Evolutionary conservation across 2,113 vertebrate genomes (phyloP).

Genomic region (Protomyctophum bolini): DNA sequence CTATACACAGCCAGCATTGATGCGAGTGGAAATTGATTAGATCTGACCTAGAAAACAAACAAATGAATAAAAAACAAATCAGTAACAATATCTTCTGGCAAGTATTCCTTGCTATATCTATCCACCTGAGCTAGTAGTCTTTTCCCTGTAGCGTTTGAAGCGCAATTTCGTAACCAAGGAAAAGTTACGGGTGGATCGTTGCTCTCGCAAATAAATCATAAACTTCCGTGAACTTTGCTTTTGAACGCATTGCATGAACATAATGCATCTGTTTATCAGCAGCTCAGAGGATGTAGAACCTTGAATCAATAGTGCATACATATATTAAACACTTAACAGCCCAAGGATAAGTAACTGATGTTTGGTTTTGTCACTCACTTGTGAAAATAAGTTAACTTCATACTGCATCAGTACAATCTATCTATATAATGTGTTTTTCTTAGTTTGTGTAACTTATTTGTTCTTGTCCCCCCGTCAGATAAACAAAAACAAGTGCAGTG

Average conservation of each 20-base stretch:
- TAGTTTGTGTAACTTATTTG: too few relatives aligned
- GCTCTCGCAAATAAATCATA: conserved; percentile 2
- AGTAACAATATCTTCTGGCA: conserved; percentile 29
- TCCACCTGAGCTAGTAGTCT: conserved; percentile 12
- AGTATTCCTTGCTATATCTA: background rate
- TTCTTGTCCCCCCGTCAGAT: too few relatives aligned
- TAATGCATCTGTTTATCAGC: background rate
- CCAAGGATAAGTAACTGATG: background rate
- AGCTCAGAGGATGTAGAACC: background rate
- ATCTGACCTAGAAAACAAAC: conserved; percentile 47
- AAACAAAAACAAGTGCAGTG: too few relatives aligned
- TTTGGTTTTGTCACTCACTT: background rate
- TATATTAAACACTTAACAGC: conserved; percentile 4
- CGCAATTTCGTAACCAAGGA: conserved; percentile 10
- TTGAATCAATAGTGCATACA: conserved; percentile 15
- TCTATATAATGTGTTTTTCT: too few relatives aligned
- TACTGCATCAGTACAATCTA: background rate
- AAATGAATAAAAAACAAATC: conserved; percentile 44
- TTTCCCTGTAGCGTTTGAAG: conserved; percentile 37
- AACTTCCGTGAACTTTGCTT: conserved; percentile 15
- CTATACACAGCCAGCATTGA: conserved; percentile 55
- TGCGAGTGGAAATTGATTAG: conserved; percentile 57
- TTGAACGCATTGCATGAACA: conserved; percentile 19
- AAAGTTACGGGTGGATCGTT: conserved; percentile 25
- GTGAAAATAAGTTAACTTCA: background rate